A percentile compares a stretch with the other conserved stretches of the same genome.
Evolutionary conservation across 1,140 invertebrate genomes (phyloP).

Genomic region (Propsilocerus akamusi): DNA sequence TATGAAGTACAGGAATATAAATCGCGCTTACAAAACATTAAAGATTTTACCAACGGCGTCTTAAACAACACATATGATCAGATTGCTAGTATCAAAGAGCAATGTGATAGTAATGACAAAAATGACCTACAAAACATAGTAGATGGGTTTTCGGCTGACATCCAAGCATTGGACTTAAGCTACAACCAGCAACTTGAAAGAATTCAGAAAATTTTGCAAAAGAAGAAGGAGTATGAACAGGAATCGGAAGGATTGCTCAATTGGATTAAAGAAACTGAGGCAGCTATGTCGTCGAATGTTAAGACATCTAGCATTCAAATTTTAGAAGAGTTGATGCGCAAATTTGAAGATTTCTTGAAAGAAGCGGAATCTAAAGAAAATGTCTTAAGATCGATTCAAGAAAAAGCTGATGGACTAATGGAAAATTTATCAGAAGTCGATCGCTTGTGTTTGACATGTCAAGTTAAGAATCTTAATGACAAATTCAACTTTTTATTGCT

Average conservation of each 20-base stretch:
- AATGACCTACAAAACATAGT: conserved; percentile 41
- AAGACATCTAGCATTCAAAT: conserved; percentile 56
- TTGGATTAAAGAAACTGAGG: conserved; percentile 76
- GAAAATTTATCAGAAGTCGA: conserved; percentile 69
- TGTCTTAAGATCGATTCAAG: conserved; percentile 50
- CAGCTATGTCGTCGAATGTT: conserved; percentile 59
- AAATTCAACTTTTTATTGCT: conserved; percentile 50
- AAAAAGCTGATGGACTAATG: conserved; percentile 60
- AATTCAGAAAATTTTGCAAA: conserved; percentile 48
- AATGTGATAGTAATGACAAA: conserved; percentile 56
- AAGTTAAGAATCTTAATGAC: conserved; percentile 56
- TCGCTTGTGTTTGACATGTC: conserved; percentile 58
- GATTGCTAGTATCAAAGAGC: conserved; percentile 52
- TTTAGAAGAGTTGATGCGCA: conserved; percentile 64
- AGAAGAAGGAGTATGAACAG: conserved; percentile 59
- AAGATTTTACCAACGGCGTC: conserved; percentile 55
- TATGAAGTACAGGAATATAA: conserved; percentile 57
- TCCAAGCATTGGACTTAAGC: conserved; percentile 46
- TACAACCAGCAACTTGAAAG: conserved; percentile 49
- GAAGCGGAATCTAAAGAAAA: conserved; percentile 50
- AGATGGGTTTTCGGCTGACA: conserved; percentile 45
- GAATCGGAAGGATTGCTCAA: conserved; percentile 60
- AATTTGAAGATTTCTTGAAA: conserved; percentile 60
- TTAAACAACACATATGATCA: conserved; percentile 58
- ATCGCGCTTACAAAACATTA: conserved; percentile 51